These are phyloP conservation scores for Pterophyllum scalare DNA, from an alignment of 2,113 vertebrate genomes.

Conservation along the genomic window DNA sequence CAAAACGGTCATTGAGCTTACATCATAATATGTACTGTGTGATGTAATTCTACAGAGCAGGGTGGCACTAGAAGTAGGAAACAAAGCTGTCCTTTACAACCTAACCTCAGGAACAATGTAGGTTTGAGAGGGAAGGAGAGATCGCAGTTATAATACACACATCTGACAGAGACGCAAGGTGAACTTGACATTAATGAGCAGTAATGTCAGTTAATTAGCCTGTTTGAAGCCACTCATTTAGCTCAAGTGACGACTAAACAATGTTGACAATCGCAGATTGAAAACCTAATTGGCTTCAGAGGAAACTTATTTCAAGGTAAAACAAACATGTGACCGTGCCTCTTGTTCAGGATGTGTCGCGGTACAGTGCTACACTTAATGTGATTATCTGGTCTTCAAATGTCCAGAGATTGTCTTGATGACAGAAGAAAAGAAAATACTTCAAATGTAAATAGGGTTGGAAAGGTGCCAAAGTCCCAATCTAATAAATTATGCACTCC, in stretches of 20 bases:
- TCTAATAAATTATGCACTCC: conserved; percentile 44
- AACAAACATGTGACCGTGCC: conserved; percentile 20
- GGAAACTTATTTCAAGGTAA: conserved; percentile 55
- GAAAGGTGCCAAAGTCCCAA: conserved; percentile 37
- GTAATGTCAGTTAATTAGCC: conserved; percentile 68
- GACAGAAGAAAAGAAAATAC: conserved; percentile 40
- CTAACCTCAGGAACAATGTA: conserved; percentile 20
- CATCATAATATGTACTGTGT: conserved; percentile 39
- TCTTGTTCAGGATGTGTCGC: conserved; percentile 36
- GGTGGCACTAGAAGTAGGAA: conserved; percentile 51
- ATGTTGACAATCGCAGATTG: conserved; percentile 64
- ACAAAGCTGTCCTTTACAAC: conserved; percentile 39
- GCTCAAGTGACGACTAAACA: conserved; percentile 56
- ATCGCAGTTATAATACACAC: conserved; percentile 49
- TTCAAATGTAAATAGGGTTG: conserved; percentile 42
- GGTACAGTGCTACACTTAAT: conserved; percentile 11
- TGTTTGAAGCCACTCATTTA: conserved; percentile 58
- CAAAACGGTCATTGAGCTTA: conserved; percentile 57
- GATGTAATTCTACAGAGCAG: conserved; percentile 40
- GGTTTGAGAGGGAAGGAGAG: conserved; percentile 40
- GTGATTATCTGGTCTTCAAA: conserved; percentile 39
- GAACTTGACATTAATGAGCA: conserved; percentile 71
- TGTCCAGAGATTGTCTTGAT: conserved; percentile 66
- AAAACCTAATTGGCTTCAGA: conserved; percentile 57
- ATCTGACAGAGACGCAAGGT: conserved; percentile 66